Evolutionary conservation across 2,797 vertebrate genomes (phyloP).

Genomic region (Aphelocoma californica): DNA sequence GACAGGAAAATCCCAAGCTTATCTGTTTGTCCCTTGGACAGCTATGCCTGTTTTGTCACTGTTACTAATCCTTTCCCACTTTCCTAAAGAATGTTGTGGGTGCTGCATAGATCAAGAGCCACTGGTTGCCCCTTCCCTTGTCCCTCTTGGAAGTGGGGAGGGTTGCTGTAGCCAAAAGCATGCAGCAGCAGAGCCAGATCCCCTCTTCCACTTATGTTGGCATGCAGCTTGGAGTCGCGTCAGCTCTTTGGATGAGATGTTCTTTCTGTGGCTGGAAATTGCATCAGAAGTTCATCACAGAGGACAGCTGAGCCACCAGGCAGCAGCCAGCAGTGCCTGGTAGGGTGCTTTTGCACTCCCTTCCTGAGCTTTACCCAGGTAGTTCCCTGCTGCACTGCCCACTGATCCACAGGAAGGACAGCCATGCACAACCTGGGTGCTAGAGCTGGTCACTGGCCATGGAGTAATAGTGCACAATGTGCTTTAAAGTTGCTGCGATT

Average conservation of each 20-base stretch:
- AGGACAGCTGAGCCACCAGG: constrained; percentile 30
- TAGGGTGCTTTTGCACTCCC: not conserved
- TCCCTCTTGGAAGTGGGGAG: not conserved
- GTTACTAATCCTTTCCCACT: constrained; percentile 1
- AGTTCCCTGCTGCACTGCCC: not conserved
- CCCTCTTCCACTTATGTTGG: constrained; percentile 10
- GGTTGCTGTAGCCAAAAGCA: not conserved
- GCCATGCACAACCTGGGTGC: accelerated
- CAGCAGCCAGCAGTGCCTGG: not conserved
- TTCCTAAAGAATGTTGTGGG: not conserved
- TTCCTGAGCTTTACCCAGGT: not conserved
- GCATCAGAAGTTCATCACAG: constrained; percentile 28
- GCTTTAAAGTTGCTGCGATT: not conserved
- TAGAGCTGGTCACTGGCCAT: not conserved
- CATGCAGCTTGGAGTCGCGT: not conserved
- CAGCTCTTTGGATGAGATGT: constrained; percentile 25
- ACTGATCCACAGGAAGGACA: not conserved
- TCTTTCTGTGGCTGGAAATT: constrained; percentile 51
- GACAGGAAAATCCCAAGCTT: constrained; percentile 41
- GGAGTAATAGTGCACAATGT: not conserved
- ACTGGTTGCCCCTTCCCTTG: not conserved
- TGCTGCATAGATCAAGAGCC: not conserved
- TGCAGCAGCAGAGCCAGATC: constrained; percentile 18
- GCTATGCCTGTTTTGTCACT: constrained; percentile 3
- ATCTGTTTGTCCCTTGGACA: constrained; percentile 13